A percentile compares a stretch with the other conserved stretches of the same genome.
These are phyloP conservation scores for Hydrolagus colliei DNA, from an alignment of 2,797 vertebrate genomes.

Conservation along the genomic window DNA sequence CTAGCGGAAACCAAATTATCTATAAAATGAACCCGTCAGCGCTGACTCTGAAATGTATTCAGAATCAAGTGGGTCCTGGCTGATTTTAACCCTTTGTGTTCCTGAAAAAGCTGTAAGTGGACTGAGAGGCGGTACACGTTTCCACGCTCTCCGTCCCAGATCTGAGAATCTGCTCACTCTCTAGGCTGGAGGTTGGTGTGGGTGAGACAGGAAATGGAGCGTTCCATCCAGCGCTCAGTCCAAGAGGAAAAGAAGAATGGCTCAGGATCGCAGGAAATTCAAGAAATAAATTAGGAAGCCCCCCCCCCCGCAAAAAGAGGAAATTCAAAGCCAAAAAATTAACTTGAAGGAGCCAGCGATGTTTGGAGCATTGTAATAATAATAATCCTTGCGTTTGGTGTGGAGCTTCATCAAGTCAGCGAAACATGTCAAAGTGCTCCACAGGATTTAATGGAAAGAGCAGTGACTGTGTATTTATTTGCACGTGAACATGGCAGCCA, in stretches of 20 bases:
- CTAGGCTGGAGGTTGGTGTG: not conserved
- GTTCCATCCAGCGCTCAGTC: not conserved
- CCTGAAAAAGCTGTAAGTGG: no score
- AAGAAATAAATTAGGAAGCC: not conserved
- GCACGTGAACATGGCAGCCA: not conserved
- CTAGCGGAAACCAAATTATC: not conserved
- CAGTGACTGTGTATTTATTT: not conserved
- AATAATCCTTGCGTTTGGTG: no score
- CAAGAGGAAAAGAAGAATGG: not conserved
- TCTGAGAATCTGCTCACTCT: not conserved
- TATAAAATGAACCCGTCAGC: not conserved
- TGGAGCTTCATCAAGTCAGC: no score
- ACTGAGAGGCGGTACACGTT: not conserved
- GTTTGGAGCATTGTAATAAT: no score
- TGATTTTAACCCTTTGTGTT: no score
- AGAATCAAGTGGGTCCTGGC: not conserved
- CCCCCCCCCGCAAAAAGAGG: no score
- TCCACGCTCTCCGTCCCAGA: not conserved
- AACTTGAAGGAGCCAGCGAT: no score
- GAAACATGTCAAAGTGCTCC: no score
- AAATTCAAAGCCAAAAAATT: no score
- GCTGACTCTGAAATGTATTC: not conserved
- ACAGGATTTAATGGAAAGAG: not conserved
- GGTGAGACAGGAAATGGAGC: not conserved
- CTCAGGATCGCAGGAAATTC: not conserved